A percentile compares a stretch with the other conserved stretches of the same genome.
Evolutionary conservation across 2,113 vertebrate species (phyloP).

Genomic region (Dunckerocampus dactyliophorus): DNA sequence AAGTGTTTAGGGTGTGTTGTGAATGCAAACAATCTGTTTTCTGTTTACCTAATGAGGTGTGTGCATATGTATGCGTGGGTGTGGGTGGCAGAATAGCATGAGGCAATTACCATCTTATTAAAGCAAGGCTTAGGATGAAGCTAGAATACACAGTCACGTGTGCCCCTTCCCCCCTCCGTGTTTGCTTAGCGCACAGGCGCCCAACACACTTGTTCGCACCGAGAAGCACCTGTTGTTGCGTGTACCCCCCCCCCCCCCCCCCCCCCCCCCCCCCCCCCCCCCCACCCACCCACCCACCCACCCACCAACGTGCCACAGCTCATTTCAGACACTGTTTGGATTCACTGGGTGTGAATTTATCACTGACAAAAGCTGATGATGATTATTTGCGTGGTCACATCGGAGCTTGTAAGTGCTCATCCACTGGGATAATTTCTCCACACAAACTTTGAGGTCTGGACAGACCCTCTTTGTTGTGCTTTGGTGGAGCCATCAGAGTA

Average conservation of each 20-base stretch:
- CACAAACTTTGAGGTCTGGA: no score
- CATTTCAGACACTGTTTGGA: conserved; percentile 45
- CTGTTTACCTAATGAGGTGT: conserved; percentile 3
- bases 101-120: conserved; percentile 42
- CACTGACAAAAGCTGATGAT: conserved; percentile 30
- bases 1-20: not conserved
- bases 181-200: not conserved
- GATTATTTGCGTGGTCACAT: conserved; percentile 14
- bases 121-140: conserved; percentile 10
- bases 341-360: conserved; percentile 37
- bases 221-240: conserved; percentile 51
- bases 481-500: not conserved
- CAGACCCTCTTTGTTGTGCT: conserved; percentile 3
- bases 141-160: conserved; percentile 4
- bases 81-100: conserved; percentile 7
- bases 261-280: no score
- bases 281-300: no score
- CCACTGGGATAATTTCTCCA: no score
- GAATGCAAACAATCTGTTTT: conserved; percentile 17
- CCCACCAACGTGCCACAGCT: no score
- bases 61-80: not conserved
- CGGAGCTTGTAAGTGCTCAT: no score
- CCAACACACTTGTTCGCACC: conserved; percentile 7
- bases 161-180: not conserved
- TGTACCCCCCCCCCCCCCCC: conserved; percentile 11